phyloP scores from a whole-genome alignment of 2,113 vertebrate species.

The Boleophthalmus pectinirostris region DNA sequence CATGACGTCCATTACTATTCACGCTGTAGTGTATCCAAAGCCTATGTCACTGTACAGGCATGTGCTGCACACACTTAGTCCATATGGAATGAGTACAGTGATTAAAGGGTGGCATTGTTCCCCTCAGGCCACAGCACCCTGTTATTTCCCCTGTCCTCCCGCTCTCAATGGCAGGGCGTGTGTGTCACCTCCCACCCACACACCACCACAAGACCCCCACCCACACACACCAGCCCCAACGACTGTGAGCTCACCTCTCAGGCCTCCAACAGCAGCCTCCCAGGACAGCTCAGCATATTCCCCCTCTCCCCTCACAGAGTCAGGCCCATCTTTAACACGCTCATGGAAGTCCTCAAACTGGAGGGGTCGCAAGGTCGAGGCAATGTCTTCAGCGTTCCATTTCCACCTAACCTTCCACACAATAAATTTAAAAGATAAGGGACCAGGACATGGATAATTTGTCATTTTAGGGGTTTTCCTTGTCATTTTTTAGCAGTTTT shows the following conservation, averaged over 20 bases:
- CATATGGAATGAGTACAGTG: conserved; percentile 53
- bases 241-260: conserved; percentile 11
- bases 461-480: conserved; percentile 34
- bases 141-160: conserved; percentile 64
- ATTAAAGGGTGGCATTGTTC: conserved; percentile 65
- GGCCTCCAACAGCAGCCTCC: conserved; percentile 12
- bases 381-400: conserved; percentile 27
- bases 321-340: conserved; percentile 10
- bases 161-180: conserved; percentile 59
- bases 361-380: conserved; percentile 22
- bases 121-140: conserved; percentile 49
- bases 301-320: conserved; percentile 5
- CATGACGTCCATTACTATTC: no score
- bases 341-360: conserved; percentile 22
- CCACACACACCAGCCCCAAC: conserved; percentile 30
- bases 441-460: conserved; percentile 31
- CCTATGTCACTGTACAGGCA: conserved; percentile 23
- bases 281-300: conserved; percentile 14
- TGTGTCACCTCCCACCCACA: conserved; percentile 64
- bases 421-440: conserved; percentile 33
- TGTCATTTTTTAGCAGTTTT: neutral
- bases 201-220: conserved; percentile 44
- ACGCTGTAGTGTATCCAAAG: neutral
- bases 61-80: conserved; percentile 15
- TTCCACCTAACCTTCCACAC: conserved; percentile 42